Percentiles rank a stretch among this genome's conserved stretches.
phyloP scores from a whole-genome alignment of 2,888 invertebrate genomes.

The Lasioglossum leucozonium region DNA sequence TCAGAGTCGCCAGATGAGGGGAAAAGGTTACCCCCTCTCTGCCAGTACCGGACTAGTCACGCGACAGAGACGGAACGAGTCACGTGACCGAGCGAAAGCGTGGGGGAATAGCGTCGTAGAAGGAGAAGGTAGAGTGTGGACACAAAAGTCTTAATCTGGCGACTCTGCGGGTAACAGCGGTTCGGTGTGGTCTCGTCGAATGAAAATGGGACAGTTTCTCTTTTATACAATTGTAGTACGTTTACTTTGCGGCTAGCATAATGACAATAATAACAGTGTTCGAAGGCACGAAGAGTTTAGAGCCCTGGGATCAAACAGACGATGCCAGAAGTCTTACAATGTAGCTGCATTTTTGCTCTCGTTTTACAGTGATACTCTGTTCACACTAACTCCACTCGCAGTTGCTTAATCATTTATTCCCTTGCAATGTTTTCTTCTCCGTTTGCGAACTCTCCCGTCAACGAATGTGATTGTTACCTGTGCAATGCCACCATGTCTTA shows the following conservation, averaged over 20 bases:
- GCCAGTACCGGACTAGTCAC: too few relatives aligned
- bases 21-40: too few relatives aligned
- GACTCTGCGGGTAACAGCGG: too few relatives aligned
- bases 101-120: too few relatives aligned
- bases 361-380: background rate
- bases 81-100: too few relatives aligned
- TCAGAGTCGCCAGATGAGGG: too few relatives aligned
- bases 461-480: background rate
- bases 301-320: constrained; percentile 4
- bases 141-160: too few relatives aligned
- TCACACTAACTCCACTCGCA: background rate
- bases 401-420: background rate
- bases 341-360: background rate
- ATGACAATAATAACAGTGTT: constrained; percentile 7
- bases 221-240: background rate
- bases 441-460: background rate
- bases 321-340: background rate
- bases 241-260: background rate
- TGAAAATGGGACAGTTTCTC: background rate
- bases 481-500: background rate
- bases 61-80: too few relatives aligned
- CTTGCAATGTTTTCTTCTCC: background rate
- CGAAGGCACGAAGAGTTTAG: constrained; percentile 2
- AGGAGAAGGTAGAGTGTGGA: too few relatives aligned
- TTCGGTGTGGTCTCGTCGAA: background rate